Evolutionary conservation across 2,888 invertebrate species (phyloP), one percentile per base, ranked within the genome.

Genomic region (Labia minor): DNA sequence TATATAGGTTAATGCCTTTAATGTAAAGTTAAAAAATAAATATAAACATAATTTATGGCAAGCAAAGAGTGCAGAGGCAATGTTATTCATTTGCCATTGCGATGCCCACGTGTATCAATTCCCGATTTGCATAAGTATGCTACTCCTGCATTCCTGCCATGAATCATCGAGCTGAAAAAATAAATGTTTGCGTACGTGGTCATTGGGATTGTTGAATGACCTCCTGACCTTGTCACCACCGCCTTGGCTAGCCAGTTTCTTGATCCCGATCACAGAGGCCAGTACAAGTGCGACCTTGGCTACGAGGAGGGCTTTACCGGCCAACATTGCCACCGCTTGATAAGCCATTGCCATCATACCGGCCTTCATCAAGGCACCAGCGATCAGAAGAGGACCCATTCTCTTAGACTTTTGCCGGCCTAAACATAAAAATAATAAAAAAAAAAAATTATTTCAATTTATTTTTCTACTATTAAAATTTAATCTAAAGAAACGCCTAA

Each of bases 191-290:
- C 49, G 6, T 49, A 49, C 49, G 49, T 49, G 49, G 16, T 49
- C 49, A 49, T 11, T 49, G 49, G 49, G 4, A 49, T 49, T 49
- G 49, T 14, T 49, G 49, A 49, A 49, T 49, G 49, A 49, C 49
- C 49, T 49, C 49, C 49, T 64, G 61, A 66, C 66, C 66, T 66
- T 66, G 63, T 66, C 66, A 37, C 33, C 33, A 16, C 19, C 20
- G 19, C 21, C 61, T n/a, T 33, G 49, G 10, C 37, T 79, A 61
- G 81, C 80, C 69, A 83, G 76, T 71, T 85, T 86, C 78, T 87
- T 87, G 73, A 87, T 75, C 67, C 85, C 84, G 72, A 85, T 82
- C 64, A 75, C 69, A 16, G 72, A 72, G 19, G 76, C 72, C 16
- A 76, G 70, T 37, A 75, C 73, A n/a, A 76, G 72, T 1, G 76